These are phyloP conservation scores for Prunella fulvescens DNA, from an alignment of 2,113 vertebrate species.

Conservation along the genomic window DNA sequence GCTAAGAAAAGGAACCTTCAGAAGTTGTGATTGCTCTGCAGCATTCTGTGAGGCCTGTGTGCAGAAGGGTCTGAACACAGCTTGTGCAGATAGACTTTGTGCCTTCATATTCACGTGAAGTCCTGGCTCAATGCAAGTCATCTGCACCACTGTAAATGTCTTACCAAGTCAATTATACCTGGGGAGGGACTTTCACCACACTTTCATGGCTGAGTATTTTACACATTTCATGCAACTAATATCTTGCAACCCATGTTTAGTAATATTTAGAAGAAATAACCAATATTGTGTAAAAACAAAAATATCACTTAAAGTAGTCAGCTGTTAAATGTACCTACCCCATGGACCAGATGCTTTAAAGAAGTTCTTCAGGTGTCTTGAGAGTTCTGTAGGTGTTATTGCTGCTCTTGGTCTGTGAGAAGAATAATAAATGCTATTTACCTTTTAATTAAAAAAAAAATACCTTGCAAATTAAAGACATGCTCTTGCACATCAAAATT, in stretches of 20 bases:
- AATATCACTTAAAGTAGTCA: background rate
- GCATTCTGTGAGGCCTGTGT: background rate
- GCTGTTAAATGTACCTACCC: constrained; percentile 40
- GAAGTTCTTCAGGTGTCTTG: constrained; percentile 52
- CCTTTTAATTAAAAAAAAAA: constrained; percentile 79
- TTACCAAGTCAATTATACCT: background rate
- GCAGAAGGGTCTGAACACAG: background rate
- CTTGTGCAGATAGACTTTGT: background rate
- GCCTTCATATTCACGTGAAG: background rate
- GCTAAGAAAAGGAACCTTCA: background rate
- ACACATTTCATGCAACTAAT: background rate
- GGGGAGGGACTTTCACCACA: background rate
- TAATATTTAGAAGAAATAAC: constrained; percentile 42
- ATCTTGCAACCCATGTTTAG: background rate
- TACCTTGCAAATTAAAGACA: constrained; percentile 73
- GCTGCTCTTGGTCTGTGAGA: constrained; percentile 67
- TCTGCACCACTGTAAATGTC: background rate
- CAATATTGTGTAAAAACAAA: constrained; percentile 50
- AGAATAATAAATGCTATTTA: constrained; percentile 76
- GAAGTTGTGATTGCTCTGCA: background rate
- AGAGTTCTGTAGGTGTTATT: constrained; percentile 67
- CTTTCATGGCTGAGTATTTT: background rate
- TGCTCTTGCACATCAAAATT: constrained; percentile 71
- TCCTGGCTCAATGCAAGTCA: background rate
- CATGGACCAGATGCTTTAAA: constrained; percentile 52